Percentiles rank a stretch among this genome's conserved stretches.
Conservation (phyloP, 2,797 vertebrate species). For the Melanotaenia trifasciata region DNA sequence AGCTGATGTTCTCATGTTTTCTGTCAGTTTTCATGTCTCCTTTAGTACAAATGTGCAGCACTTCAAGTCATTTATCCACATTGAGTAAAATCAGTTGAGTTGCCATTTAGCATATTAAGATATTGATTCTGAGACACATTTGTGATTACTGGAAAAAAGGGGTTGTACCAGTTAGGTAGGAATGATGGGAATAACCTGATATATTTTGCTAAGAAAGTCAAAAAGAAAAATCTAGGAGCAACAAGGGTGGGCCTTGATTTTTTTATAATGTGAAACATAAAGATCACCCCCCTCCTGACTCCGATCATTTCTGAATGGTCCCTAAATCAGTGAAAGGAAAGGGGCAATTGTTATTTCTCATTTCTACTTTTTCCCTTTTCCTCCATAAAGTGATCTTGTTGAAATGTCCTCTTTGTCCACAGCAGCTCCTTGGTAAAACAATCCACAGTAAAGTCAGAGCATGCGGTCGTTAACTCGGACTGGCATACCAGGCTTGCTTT, state of each 20-base stretch:
- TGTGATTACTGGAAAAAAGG: not conserved
- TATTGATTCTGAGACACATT: not conserved
- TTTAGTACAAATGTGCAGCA: not conserved
- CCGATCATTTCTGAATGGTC: constrained; percentile 27
- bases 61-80: not conserved
- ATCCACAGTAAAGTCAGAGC: constrained; percentile 70
- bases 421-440: constrained; percentile 68
- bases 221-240: constrained; percentile 1
- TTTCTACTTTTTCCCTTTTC: constrained; percentile 59
- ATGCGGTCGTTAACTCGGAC: constrained; percentile 67
- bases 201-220: not conserved
- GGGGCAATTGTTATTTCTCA: constrained; percentile 60
- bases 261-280: constrained; percentile 24
- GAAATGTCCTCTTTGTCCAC: constrained; percentile 76
- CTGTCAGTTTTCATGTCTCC: not conserved
- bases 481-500: constrained; percentile 76
- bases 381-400: constrained; percentile 71
- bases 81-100: not conserved
- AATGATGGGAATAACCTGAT: not conserved
- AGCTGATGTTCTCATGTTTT: not conserved
- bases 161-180: not conserved
- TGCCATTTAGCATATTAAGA: not conserved
- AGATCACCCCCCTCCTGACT: not conserved
- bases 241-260: constrained; percentile 13
- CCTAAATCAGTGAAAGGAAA: constrained; percentile 50